Conservation (phyloP, 2,888 invertebrate genomes). For the Scaptomyza flava region DNA sequence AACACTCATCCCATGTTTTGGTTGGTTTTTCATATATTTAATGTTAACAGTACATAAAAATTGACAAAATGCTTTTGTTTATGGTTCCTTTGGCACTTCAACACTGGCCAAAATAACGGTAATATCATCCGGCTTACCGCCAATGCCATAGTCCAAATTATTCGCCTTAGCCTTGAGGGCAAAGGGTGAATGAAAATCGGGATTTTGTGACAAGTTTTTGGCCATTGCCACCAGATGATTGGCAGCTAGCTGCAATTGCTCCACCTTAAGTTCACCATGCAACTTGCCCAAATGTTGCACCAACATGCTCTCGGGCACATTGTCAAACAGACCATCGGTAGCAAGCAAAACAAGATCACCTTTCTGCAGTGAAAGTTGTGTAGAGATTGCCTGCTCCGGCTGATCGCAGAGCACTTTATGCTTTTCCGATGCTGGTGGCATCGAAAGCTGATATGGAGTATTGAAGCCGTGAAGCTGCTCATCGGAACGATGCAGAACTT, state of each 20-base stretch:
- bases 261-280: slow-evolving; percentile 20
- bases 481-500: slow-evolving; percentile 94
- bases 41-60: too few species aligned
- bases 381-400: slow-evolving; percentile 94
- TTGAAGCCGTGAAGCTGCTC: slow-evolving; percentile 99
- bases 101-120: slow-evolving; percentile 66
- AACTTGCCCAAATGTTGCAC: slow-evolving; percentile 91
- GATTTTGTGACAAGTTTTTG: slow-evolving; percentile 30
- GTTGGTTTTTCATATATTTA: background rate
- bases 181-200: slow-evolving; percentile 54
- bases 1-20: slow-evolving; percentile 7
- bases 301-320: slow-evolving; percentile 95
- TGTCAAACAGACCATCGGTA: slow-evolving; percentile 99
- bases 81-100: slow-evolving; percentile 14
- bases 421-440: slow-evolving; percentile 94
- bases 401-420: slow-evolving; percentile 93
- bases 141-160: slow-evolving; percentile 28
- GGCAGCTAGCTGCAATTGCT: slow-evolving; percentile 46
- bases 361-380: slow-evolving; percentile 92
- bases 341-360: slow-evolving; percentile 97
- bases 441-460: slow-evolving; percentile 97
- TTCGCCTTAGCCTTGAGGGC: slow-evolving; percentile 44
- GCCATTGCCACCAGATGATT: slow-evolving; percentile 49
- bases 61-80: background rate
- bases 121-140: slow-evolving; percentile 67